Evolutionary conservation across 2,888 invertebrate genomes (phyloP).

Genomic region (Macropis europaea): DNA sequence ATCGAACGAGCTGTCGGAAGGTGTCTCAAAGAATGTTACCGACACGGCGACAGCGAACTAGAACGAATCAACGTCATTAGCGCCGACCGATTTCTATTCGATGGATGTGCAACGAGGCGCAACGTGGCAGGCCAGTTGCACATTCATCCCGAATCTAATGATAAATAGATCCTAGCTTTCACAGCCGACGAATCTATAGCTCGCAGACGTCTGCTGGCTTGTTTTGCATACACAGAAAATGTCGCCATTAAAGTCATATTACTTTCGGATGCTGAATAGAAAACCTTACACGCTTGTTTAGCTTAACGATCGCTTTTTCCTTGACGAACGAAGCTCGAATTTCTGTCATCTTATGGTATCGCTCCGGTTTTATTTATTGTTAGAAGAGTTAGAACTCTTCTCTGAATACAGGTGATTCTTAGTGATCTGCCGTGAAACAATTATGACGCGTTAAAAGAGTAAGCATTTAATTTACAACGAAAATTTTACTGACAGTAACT

Average conservation of each 20-base stretch:
- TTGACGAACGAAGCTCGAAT: too few species aligned
- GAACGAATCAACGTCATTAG: conserved; percentile 73
- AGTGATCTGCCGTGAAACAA: too few species aligned
- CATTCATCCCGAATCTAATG: conserved; percentile 55
- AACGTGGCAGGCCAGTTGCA: conserved; percentile 37
- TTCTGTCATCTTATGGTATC: too few species aligned
- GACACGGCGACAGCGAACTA: conserved; percentile 52
- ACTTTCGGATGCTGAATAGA: conserved; percentile 20
- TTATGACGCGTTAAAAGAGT: too few species aligned
- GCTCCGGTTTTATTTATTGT: neutral
- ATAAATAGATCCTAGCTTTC: conserved; percentile 60
- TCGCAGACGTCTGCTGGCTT: conserved; percentile 2
- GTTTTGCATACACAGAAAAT: conserved; percentile 39
- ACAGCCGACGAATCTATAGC: neutral
- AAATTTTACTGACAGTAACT: too few species aligned
- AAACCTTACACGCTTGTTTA: conserved; percentile 28
- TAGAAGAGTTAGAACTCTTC: too few species aligned
- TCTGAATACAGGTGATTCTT: too few species aligned
- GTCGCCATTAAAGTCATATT: conserved; percentile 54
- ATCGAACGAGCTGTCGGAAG: conserved; percentile 42
- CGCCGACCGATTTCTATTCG: conserved; percentile 48
- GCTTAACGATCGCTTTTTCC: conserved; percentile 2
- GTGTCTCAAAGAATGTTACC: conserved; percentile 47
- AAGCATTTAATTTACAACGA: too few species aligned
- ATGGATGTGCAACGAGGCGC: conserved; percentile 52